phyloP scores from a whole-genome alignment of 2,113 vertebrate genomes.

The Physeter macrocephalus region DNA sequence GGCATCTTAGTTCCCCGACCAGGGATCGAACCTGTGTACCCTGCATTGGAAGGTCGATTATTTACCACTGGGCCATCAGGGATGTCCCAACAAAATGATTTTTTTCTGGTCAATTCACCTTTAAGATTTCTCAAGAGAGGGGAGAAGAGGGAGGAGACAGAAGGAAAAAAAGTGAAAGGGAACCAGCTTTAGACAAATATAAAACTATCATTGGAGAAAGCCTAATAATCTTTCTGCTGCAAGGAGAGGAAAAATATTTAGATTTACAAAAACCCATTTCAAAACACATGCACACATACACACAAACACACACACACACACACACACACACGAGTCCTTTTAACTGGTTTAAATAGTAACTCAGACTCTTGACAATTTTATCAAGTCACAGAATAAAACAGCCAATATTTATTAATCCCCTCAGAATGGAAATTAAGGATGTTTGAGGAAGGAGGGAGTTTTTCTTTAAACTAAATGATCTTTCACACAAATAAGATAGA shows the following conservation, averaged over 20 bases:
- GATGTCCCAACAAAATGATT: background rate
- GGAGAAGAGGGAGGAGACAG: background rate
- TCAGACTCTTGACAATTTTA: background rate
- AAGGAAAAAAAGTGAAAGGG: background rate
- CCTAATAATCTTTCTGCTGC: background rate
- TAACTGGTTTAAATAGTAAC: background rate
- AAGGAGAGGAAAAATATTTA: background rate
- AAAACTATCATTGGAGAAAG: background rate
- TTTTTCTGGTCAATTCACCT: background rate
- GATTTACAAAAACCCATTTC: background rate
- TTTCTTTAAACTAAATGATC: background rate
- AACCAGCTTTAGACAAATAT: background rate
- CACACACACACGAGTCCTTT: background rate
- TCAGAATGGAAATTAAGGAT: background rate
- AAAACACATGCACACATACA: background rate
- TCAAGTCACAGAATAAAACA: background rate
- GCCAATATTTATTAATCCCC: background rate
- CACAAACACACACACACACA: too few species aligned
- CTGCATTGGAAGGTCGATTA: too few species aligned
- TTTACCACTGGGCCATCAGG: too few species aligned
- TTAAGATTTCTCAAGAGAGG: background rate
- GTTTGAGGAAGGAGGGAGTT: background rate
- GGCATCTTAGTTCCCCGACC: too few species aligned
- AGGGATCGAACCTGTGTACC: too few species aligned
- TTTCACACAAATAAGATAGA: background rate